These are phyloP conservation scores for Noctua janthina DNA, from an alignment of 2,888 invertebrate species.

Conservation along the genomic window DNA sequence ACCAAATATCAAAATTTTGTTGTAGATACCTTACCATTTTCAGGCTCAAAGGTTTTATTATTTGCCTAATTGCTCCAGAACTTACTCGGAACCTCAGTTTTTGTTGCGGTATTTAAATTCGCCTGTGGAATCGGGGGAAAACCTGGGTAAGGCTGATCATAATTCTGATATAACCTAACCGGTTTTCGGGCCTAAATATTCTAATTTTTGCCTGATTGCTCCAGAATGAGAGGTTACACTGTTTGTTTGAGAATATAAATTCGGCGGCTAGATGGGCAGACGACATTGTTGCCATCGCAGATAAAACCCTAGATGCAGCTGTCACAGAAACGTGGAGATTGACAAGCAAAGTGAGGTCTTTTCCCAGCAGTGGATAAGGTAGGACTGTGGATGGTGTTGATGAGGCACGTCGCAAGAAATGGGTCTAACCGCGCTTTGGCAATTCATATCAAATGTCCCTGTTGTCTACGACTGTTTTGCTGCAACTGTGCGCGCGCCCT, in stretches of 20 bases:
- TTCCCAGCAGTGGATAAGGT: not conserved
- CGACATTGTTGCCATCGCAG: not conserved
- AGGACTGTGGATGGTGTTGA: not conserved
- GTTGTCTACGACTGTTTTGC: not conserved
- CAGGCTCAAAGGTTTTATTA: not conserved
- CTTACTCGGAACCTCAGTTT: not conserved
- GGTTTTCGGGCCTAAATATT: too few species aligned
- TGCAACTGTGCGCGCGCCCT: constrained; percentile 8
- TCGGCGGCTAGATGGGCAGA: not conserved
- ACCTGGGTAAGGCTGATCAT: not conserved
- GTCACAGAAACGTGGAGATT: not conserved
- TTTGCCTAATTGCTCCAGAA: not conserved
- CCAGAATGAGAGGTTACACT: not conserved
- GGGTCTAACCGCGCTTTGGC: not conserved
- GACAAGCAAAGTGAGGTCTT: not conserved
- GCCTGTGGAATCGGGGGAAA: not conserved
- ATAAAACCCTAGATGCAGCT: not conserved
- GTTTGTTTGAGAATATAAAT: not conserved
- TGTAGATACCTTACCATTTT: not conserved
- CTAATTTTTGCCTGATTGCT: not conserved
- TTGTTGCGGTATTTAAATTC: not conserved
- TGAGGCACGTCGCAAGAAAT: not conserved
- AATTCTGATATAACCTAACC: not conserved
- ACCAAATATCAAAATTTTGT: not conserved
- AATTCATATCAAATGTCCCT: not conserved